Evolutionary conservation across 1,140 invertebrate genomes (phyloP), one percentile per base, ranked within the genome.

Genomic region (Centruroides sculpturatus): DNA sequence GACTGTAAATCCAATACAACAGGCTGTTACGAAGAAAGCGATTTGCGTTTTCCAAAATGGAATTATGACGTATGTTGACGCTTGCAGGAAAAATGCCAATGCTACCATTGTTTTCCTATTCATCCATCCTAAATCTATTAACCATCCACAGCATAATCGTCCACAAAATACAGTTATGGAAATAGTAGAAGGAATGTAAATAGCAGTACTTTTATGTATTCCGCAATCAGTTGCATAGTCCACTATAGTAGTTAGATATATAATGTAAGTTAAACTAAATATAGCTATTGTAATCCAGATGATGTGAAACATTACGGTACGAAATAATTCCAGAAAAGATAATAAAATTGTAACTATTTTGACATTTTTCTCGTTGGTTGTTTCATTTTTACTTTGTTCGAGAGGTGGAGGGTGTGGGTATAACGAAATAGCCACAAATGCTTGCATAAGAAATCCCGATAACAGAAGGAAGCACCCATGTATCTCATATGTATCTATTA

Each of bases 221-320:
- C 63, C 65, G 23, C 56, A 56, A 61, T 68, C 67, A n/a, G 65
- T 35, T 8, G 59, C 64, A 60, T 66, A 68, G n/a, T 68, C 67
- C 11, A 68, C 58, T 7, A 68, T 63, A 4, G 67, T 57, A 9
- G 65, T 63, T 5, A 59, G 34, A 36, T 63, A 66, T 8, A 64
- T 67, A 56, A 41, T 8, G 3, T 41, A 41, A 41, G 41, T 41
- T 41, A 41, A 5, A 41, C 41, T 41, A 41, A 6, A 41, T 8
- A 41, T 0, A 5, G 41, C 41, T 6, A 41, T 41, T 0, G 41
- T 41, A 6, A 41, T 41, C 41, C 41, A 41, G 41, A 41, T 41
- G 41, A 3, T 8, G 41, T 41, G 41, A 41, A 41, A 41, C 41
- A 41, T 41, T 41, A 8, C 41, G 41, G 41, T 41, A 41, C 41